These are phyloP conservation scores for Drosophila kurseongensis DNA, from an alignment of 1,140 invertebrate genomes.

Conservation along the genomic window DNA sequence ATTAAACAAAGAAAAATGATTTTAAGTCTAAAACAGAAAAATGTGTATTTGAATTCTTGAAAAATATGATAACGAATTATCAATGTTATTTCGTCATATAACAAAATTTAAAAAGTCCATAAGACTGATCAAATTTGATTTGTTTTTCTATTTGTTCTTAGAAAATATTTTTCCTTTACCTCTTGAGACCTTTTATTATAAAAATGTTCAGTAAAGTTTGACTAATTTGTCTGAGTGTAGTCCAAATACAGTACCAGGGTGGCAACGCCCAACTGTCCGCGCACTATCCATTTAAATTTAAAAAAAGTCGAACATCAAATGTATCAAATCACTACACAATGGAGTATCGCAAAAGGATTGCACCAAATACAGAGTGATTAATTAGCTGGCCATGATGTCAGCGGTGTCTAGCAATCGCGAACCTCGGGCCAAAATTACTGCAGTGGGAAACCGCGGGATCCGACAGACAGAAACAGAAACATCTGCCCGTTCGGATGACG, in stretches of 20 bases:
- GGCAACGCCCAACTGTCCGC: neutral
- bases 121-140: too few relatives aligned
- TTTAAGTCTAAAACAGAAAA: too few relatives aligned
- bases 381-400: slow-evolving; percentile 28
- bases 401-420: slow-evolving; percentile 6
- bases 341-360: slow-evolving; percentile 35
- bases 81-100: too few relatives aligned
- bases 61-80: too few relatives aligned
- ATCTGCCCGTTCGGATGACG: slow-evolving; percentile 20
- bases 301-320: slow-evolving; percentile 6
- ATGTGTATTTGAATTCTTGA: too few relatives aligned
- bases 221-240: neutral
- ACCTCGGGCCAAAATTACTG: slow-evolving; percentile 2
- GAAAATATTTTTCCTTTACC: too few relatives aligned
- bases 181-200: too few relatives aligned
- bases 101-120: too few relatives aligned
- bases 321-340: neutral
- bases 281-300: neutral
- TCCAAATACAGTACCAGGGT: neutral
- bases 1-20: too few relatives aligned
- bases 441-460: slow-evolving; percentile 11
- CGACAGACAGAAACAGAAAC: slow-evolving; percentile 8
- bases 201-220: too few relatives aligned
- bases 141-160: too few relatives aligned
- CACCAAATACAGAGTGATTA: slow-evolving; percentile 44